Percentiles rank a stretch among this genome's conserved stretches.
phyloP scores from a whole-genome alignment of 1,140 invertebrate genomes.

The Pectinophora gossypiella region DNA sequence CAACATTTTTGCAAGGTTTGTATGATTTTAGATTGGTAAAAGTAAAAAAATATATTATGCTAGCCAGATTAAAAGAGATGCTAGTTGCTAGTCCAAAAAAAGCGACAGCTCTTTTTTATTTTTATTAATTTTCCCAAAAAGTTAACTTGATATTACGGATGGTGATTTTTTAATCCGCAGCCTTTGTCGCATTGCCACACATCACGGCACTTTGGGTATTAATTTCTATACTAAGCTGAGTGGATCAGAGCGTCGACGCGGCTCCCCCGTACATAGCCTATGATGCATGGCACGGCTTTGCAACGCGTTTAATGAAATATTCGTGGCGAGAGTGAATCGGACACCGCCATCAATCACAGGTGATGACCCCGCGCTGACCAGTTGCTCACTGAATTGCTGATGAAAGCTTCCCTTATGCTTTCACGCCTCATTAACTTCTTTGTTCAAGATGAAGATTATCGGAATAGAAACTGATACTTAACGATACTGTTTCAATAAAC shows the following conservation, averaged over 20 bases:
- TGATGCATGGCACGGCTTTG: slow-evolving; percentile 50
- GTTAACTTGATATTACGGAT: background rate
- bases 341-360: slow-evolving; percentile 60
- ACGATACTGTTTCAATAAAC: too few species aligned
- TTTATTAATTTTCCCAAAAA: background rate
- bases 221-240: slow-evolving; percentile 62
- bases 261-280: slow-evolving; percentile 38
- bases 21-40: too few species aligned
- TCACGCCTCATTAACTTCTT: background rate
- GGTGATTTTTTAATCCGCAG: slow-evolving; percentile 17
- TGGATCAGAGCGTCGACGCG: slow-evolving; percentile 56
- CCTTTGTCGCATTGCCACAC: slow-evolving; percentile 34
- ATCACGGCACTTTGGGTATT: slow-evolving; percentile 44
- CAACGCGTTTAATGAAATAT: slow-evolving; percentile 70
- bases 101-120: too few species aligned
- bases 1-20: too few species aligned
- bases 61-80: too few species aligned
- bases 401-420: background rate
- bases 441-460: too few species aligned
- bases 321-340: slow-evolving; percentile 56
- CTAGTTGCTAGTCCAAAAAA: too few species aligned
- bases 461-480: too few species aligned
- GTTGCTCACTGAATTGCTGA: slow-evolving; percentile 13
- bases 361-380: slow-evolving; percentile 41
- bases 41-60: too few species aligned